Base-by-base conservation (phyloP, 2,888 invertebrate genomes). In the Carabus problematicus region DNA sequence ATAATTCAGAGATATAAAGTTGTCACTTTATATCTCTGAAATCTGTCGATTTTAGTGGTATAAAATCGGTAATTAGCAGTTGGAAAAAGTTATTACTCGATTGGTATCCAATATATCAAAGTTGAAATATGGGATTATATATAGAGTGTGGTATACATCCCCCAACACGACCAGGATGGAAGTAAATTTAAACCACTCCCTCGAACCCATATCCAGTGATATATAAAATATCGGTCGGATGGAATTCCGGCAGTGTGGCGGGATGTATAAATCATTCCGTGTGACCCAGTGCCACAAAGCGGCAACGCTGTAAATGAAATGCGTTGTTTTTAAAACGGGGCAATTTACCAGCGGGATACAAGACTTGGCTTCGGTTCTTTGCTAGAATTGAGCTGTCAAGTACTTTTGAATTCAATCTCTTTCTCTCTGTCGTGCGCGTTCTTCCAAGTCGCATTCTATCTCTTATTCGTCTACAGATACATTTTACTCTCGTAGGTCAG, bases 321-420 rank as follows among this genome's bases (percentile, higher is more conserved):
- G 55, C 64, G 61, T 61, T 64, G 64, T 64, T 64, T 64, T 56
- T 52, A 29, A 64, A 64, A 56, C 56, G 56, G 56, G 45, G 29
- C 56, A 56, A 56, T 64, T 56, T 64, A 62, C 45, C 64, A 64
- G 56, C 64, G 39, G 64, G 64, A 43, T 41, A 19, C 52, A 16
- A 52, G 19, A 52, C 16, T 16, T 16, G 47, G 16, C 19, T 14
- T 52, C 43, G 64, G 56, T 43, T 56, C 45, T 52, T 52, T 52
- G 52, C 52, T 19, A 29, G 56, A 64, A 64, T 64, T 64, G 47
- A 64, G 64, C 64, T 64, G 64, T 64, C 56, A 64, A 39, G 42
- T 52, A 14, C 18, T 14, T 42, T 61, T 52, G 12, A 18, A 52
- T 7, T n/a, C n/a, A n/a, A n/a, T n/a, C n/a, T 18, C 14, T 16